A percentile compares a stretch with the other conserved stretches of the same genome.
These are phyloP conservation scores for Anolis apletophallus DNA, from an alignment of 2,797 vertebrate genomes.

Conservation along the genomic window DNA sequence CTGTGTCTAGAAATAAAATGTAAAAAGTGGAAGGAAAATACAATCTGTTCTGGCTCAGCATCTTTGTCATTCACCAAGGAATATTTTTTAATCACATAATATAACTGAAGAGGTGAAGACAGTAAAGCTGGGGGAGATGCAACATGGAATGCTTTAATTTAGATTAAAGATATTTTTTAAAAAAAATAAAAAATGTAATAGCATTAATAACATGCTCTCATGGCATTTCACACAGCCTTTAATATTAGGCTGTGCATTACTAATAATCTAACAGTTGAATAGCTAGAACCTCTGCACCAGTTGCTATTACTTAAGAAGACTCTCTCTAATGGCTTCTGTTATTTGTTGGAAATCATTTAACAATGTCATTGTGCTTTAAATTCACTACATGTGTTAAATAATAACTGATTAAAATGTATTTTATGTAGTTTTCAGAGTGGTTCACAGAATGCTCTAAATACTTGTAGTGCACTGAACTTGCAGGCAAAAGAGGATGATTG, in stretches of 20 bases:
- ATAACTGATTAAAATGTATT: conserved; percentile 55
- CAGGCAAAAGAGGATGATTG: neutral
- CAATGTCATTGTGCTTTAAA: conserved; percentile 59
- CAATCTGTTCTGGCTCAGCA: conserved; percentile 40
- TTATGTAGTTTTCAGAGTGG: conserved; percentile 40
- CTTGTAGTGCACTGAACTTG: neutral
- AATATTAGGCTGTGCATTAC: conserved; percentile 63
- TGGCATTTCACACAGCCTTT: conserved; percentile 59
- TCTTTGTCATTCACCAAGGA: conserved; percentile 61
- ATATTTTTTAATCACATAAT: conserved; percentile 35
- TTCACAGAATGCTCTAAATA: neutral
- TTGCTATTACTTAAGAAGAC: conserved; percentile 58
- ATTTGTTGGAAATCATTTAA: conserved; percentile 72
- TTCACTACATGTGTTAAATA: conserved; percentile 63
- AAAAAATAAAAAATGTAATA: conserved; percentile 66
- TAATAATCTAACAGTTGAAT: conserved; percentile 57
- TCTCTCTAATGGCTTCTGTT: conserved; percentile 68
- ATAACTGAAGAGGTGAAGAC: conserved; percentile 46
- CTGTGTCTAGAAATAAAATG: conserved; percentile 55
- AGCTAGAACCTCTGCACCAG: conserved; percentile 31
- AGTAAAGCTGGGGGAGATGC: conserved; percentile 46
- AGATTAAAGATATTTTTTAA: conserved; percentile 57
- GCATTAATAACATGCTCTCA: conserved; percentile 69
- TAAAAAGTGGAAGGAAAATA: conserved; percentile 39
- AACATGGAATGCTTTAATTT: conserved; percentile 68